Base-by-base conservation (phyloP, 2,888 invertebrate genomes). In the Morpho achilles region DNA sequence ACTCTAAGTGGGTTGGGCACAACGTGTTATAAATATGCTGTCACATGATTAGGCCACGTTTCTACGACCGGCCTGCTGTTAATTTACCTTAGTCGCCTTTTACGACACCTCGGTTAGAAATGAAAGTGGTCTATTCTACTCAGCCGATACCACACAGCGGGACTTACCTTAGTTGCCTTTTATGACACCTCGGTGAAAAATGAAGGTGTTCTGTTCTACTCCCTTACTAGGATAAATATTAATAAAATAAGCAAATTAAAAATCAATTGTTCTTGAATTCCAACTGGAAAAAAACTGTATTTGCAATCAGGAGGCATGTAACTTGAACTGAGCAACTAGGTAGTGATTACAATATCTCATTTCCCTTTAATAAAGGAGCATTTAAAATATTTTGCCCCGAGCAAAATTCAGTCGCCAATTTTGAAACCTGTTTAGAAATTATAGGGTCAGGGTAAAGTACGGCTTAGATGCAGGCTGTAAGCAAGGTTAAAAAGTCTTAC, bases 371-470 rank as follows among this genome's bases (percentile, higher is more conserved):
- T 85, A 80, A 82, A 79, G 74, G 78, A 76, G 73, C 80, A 82
- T 84, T 87, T 86, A 81, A 83, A 84, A 84, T 77, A 73, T 75
- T 74, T 68, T 68, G 76, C 87, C 84, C 72, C 75, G 66, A 81
- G 88, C 85, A 68, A 75, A 75, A 76, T 79, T 76, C 79, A 79
- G 81, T 82, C 82, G 87, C 86, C 87, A 88, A 87, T 89, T 89
- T 89, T 71, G 78, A 79, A 88, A 88, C 89, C 84, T 76, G 89
- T 88, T 90, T 88, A 88, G 87, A 89, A 89, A 90, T 90, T 90
- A 90, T 85, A 90, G 86, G 88, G 87, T 82, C 80, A 84, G 76
- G 32, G 67, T 71, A 71, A 71, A 71, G 70, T 68, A 75, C 76
- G 77, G 77, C 32, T 80, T 79, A 81, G 76, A 71, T 66, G 70